Percentiles rank a stretch among this genome's conserved stretches.
These are phyloP conservation scores for Buphagus erythrorhynchus DNA, from an alignment of 2,797 vertebrate genomes.

Conservation along the genomic window DNA sequence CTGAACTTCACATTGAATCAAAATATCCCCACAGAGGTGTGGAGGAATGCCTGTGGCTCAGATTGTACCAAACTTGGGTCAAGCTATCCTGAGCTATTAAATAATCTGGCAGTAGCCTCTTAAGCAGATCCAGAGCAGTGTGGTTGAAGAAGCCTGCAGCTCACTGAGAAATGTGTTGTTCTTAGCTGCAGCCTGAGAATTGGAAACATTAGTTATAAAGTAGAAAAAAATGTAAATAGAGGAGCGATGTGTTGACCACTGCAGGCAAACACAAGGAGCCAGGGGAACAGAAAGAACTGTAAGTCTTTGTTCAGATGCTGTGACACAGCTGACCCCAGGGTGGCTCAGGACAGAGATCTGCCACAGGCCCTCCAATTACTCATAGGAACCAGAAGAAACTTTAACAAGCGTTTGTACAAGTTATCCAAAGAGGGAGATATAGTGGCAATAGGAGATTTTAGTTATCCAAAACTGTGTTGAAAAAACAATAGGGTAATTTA, in stretches of 20 bases:
- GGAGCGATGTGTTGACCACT: not conserved
- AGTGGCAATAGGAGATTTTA: not conserved
- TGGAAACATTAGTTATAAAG: not conserved
- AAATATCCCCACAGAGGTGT: not conserved
- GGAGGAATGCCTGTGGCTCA: not conserved
- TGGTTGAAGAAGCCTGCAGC: not conserved
- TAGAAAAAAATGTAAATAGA: conserved; percentile 14
- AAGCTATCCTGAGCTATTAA: not conserved
- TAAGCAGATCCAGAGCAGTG: not conserved
- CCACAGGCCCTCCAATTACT: not conserved
- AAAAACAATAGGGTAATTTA: not conserved
- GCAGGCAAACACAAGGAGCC: not conserved
- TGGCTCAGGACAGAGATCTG: not conserved
- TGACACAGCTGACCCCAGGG: not conserved
- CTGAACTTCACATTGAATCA: not conserved
- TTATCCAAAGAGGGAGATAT: not conserved
- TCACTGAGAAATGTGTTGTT: not conserved
- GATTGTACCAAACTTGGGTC: not conserved
- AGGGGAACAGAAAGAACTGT: conserved; percentile 8
- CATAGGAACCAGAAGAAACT: not conserved
- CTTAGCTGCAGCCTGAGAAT: not conserved
- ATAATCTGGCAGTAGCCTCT: not conserved
- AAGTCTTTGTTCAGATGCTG: not conserved
- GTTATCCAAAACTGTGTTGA: not conserved
- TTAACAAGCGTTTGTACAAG: not conserved